These are phyloP conservation scores for Tilapia sparmanii DNA, from an alignment of 2,113 vertebrate genomes.

Conservation along the genomic window DNA sequence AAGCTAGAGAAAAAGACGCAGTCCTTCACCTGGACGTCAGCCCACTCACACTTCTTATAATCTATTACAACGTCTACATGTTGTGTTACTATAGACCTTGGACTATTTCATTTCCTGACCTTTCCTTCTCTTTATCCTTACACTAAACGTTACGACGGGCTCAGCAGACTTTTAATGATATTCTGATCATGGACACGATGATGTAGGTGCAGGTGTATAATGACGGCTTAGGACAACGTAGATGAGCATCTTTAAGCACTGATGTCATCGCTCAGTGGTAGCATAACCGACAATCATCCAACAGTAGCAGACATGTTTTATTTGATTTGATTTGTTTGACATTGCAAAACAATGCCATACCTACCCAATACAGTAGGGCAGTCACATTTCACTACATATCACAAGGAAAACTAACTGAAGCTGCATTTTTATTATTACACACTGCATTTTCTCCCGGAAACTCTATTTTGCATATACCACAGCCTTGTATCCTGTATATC, in stretches of 20 bases:
- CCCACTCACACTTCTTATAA: background rate
- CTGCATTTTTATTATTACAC: background rate
- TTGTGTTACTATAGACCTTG: background rate
- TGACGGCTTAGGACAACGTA: background rate
- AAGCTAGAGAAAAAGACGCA: background rate
- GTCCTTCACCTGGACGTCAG: background rate
- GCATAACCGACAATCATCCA: background rate
- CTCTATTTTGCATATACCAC: background rate
- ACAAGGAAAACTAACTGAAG: background rate
- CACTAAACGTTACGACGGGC: background rate
- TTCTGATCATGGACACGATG: background rate
- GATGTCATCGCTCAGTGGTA: background rate
- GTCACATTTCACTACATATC: background rate
- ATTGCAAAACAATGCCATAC: background rate
- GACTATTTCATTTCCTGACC: background rate
- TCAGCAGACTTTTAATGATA: background rate
- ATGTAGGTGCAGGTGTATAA: background rate
- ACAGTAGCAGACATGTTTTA: background rate
- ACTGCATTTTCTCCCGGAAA: background rate
- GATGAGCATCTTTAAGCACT: background rate
- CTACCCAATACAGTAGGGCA: background rate
- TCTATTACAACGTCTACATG: background rate
- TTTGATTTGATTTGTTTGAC: background rate
- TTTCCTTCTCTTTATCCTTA: background rate
- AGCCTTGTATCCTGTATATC: background rate